Conservation (phyloP, 2,888 invertebrate genomes). For the Tromatobia lineatoria region DNA sequence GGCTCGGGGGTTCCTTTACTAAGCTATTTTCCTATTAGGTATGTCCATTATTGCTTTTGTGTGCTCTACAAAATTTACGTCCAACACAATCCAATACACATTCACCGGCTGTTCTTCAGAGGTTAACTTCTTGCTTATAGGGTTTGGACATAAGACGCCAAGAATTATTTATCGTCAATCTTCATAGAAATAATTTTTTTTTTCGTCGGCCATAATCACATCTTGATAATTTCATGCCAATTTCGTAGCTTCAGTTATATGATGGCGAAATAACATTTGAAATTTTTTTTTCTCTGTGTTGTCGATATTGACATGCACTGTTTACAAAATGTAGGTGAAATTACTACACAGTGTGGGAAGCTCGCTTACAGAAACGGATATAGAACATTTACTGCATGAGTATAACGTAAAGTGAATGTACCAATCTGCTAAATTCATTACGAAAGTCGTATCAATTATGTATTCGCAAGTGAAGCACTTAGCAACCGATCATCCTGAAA, state of each 20-base stretch:
- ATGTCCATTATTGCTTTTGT: constrained; percentile 68
- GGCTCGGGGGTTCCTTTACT: constrained; percentile 66
- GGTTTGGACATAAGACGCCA: not conserved
- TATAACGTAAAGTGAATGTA: too few relatives aligned
- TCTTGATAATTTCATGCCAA: not conserved
- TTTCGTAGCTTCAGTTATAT: not conserved
- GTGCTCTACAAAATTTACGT: constrained; percentile 35
- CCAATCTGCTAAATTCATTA: too few relatives aligned
- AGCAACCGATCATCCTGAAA: too few relatives aligned
- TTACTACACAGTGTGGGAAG: too few relatives aligned
- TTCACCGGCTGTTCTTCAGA: not conserved
- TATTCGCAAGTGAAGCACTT: too few relatives aligned
- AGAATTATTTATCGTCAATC: not conserved
- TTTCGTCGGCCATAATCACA: not conserved
- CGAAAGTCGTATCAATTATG: too few relatives aligned
- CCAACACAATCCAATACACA: constrained; percentile 23
- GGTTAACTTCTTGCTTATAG: not conserved
- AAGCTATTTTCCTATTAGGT: constrained; percentile 80
- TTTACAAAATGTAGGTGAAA: too few relatives aligned
- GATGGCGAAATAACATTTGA: too few relatives aligned
- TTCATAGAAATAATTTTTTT: not conserved
- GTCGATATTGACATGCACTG: too few relatives aligned
- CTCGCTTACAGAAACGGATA: too few relatives aligned
- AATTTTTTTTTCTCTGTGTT: too few relatives aligned
- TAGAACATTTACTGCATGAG: too few relatives aligned